Evolutionary conservation across 2,888 invertebrate species (phyloP), one percentile per base, ranked within the genome.

Genomic region (Timema cristinae): DNA sequence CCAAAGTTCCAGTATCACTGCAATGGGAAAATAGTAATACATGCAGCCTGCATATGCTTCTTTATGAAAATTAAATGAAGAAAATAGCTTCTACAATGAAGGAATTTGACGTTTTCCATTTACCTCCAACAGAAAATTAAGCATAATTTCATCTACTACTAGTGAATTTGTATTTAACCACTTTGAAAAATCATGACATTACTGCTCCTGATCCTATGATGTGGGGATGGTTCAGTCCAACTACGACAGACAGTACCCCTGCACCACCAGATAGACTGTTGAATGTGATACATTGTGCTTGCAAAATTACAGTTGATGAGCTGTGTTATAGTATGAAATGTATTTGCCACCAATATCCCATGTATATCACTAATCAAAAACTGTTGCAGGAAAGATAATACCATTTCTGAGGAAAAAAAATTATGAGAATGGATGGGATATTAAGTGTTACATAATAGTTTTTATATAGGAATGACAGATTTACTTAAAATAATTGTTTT

Each of bases 41-140:
- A 63, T 63, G 32, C 5, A 32, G 10, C 63, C 48, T 63, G 63
- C 16, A 63, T 63, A 63, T 9, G 47, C 47, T 2, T 63, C 63
- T 0, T 63, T 63, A 47, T 63, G 47, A 16, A 16, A 16, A 63
- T 63, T 63, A 63, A 32, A 63, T 15, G 9, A 32, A 63, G 63
- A 6, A 63, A 63, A 63, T 63, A 63, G 63, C 47, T 63, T 63
- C 16, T 63, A 47, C 6, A 63, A 63, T 6, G 32, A 63, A 63
- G 47, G 32, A 63, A 47, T 63, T 63, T 13, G 15, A 63, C 48
- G 48, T 32, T 63, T 63, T 48, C n/a, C 63, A 48, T 16, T 63
- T 63, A 9, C 63, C 63, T 63, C 63, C 16, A 63, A 63, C 63
- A 13, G 32, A 63, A 63, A 63, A 32, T 63, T 9, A 16, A 63